Evolutionary conservation across 2,888 invertebrate genomes (phyloP), one percentile per base, ranked within the genome.

Genomic region (Acanthococcus lagerstroemiae): DNA sequence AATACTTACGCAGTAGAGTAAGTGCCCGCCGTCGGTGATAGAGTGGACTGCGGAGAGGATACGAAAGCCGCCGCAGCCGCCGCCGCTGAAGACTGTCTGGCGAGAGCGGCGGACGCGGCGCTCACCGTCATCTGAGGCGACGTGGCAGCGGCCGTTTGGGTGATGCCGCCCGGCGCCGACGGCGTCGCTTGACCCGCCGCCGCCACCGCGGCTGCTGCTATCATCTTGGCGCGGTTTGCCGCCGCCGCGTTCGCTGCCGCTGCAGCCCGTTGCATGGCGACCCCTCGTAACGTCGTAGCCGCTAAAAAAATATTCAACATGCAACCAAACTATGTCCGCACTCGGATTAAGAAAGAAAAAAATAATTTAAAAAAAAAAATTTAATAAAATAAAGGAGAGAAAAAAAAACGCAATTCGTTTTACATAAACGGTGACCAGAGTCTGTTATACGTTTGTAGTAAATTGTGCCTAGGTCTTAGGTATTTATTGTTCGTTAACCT

Each of bases 251-350:
- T 37, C 37, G 37, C 52, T 56, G 37, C 77, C 68, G 76, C 73
- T 69, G 76, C 72, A 52, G 78, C 77, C 73, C 87, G 81, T 75
- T 90, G 89, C 73, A 90, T 86, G 71, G 90, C 87, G 73, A 89
- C 89, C 73, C 90, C 90, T 76, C 90, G 82, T 74, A 90, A 79
- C 72, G 88, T 87, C 75, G 89, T 88, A 82, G 83, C 80, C 37
- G 83, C 81, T 82, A 76, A 76, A 75, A 76, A 75, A 76, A 74
- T 70, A 74, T 70, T 69, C 71, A 68, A 54, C 54, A 63, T 63
- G 63, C 55, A 30, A 55, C 65, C 65, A 65, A 70, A 71, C 70
- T 70, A 69, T 69, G 72, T 70, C 69, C 15, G 26, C 55, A 48
- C 67, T 45, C 44, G 9, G 21, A 57, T 45, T 26, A 46, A 55